These are phyloP conservation scores for Montipora capricornis DNA, from an alignment of 64 coral and sea anemone species.

Conservation along the genomic window DNA sequence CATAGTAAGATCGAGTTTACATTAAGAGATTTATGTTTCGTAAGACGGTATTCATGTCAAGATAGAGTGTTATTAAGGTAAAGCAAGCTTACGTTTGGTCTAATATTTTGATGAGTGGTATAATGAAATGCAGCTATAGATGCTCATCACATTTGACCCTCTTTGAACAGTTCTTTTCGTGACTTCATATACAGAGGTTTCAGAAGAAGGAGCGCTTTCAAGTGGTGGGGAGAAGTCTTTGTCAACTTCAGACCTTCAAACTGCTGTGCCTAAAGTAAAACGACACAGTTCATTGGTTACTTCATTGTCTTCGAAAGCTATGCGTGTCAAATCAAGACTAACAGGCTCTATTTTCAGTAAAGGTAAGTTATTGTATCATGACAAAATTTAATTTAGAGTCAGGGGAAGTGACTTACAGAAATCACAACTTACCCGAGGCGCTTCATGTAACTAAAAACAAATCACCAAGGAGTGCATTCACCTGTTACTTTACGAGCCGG, in stretches of 20 bases:
- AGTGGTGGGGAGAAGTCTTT: constrained; percentile 32
- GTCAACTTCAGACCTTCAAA: constrained; percentile 70
- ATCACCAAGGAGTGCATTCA: no score
- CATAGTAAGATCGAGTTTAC: no score
- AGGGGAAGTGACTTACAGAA: no score
- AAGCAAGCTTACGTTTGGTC: no score
- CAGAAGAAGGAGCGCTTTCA: neutral
- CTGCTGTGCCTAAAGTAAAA: constrained; percentile 57
- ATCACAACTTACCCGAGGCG: no score
- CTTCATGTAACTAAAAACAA: no score
- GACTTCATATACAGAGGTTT: neutral
- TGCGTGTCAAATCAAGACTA: constrained; percentile 81
- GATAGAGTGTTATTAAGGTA: no score
- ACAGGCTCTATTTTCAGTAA: constrained; percentile 88
- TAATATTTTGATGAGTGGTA: no score
- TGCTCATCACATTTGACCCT: neutral
- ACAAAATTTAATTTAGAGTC: neutral
- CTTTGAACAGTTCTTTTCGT: neutral
- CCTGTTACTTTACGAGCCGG: no score
- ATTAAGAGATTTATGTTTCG: no score
- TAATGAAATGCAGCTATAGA: no score
- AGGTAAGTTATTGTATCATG: constrained; percentile 31
- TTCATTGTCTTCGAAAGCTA: constrained; percentile 79
- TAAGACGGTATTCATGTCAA: no score
- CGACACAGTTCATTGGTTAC: constrained; percentile 79